Conservation (phyloP, 2,797 vertebrate species). For the Lepilemur septentrionalis region DNA sequence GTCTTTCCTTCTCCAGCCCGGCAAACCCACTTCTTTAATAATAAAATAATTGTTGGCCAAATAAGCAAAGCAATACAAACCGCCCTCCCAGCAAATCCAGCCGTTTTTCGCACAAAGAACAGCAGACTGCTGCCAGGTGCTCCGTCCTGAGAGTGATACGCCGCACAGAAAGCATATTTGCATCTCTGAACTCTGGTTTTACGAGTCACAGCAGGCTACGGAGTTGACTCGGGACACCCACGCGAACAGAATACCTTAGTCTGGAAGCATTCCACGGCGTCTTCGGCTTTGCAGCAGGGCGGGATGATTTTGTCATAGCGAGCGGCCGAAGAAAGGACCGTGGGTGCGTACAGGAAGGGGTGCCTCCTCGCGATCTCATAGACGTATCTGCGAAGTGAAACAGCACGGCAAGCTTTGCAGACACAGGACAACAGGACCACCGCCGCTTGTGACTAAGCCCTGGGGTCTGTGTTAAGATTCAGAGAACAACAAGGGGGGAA, state of each 20-base stretch:
- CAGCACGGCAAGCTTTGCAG: neutral
- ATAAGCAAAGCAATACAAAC: neutral
- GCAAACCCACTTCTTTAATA: neutral
- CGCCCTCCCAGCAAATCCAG: neutral
- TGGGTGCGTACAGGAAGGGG: constrained; percentile 58
- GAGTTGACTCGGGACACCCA: neutral
- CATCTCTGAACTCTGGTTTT: neutral
- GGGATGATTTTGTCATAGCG: constrained; percentile 46
- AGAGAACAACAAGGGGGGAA: neutral
- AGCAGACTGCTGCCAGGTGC: neutral
- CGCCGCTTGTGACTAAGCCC: neutral
- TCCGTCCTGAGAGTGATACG: neutral
- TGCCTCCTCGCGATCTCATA: constrained; percentile 56
- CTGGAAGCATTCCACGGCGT: constrained; percentile 46
- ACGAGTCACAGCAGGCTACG: neutral
- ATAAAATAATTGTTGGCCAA: neutral
- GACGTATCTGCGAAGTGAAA: constrained; percentile 44
- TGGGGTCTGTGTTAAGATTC: neutral
- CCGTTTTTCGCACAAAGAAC: neutral
- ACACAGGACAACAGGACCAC: neutral
- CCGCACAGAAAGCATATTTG: neutral
- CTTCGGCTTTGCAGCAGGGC: constrained; percentile 64
- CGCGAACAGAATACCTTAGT: constrained; percentile 51
- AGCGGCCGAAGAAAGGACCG: constrained; percentile 35
- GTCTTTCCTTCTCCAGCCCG: neutral